Conservation (phyloP, 1,140 invertebrate species). For the Nilaparvata lugens region DNA sequence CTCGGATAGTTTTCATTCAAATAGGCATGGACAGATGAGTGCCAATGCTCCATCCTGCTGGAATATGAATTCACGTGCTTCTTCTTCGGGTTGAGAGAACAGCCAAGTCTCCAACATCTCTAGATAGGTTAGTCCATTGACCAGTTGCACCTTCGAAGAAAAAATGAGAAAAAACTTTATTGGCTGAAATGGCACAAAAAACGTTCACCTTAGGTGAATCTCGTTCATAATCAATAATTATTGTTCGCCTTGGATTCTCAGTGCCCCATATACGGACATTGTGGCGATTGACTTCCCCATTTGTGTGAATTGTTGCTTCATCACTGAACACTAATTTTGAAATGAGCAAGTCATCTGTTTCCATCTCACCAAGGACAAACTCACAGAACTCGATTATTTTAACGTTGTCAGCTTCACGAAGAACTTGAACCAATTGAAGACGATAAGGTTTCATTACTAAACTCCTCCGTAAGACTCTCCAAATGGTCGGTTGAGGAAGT, state of each 20-base stretch:
- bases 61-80: constrained; percentile 3
- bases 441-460: constrained; percentile 9
- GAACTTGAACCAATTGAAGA: neutral
- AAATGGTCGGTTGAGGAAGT: neutral
- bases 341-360: neutral
- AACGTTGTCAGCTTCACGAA: neutral
- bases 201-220: constrained; percentile 10
- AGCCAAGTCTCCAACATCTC: constrained; percentile 15
- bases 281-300: constrained; percentile 3
- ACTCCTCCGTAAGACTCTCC: neutral
- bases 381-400: constrained; percentile 5
- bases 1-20: too few species aligned
- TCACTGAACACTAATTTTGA: constrained; percentile 3
- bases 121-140: constrained; percentile 13
- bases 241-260: neutral
- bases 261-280: constrained; percentile 4
- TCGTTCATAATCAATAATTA: neutral
- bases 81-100: constrained; percentile 10
- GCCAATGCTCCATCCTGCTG: constrained; percentile 15
- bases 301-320: constrained; percentile 7
- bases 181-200: constrained; percentile 12
- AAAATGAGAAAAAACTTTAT: constrained; percentile 8
- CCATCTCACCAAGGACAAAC: neutral
- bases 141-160: constrained; percentile 12
- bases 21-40: constrained; percentile 17